Evolutionary conservation across 2,113 vertebrate species (phyloP), one percentile per base, ranked within the genome.

Genomic region (Nestor notabilis): DNA sequence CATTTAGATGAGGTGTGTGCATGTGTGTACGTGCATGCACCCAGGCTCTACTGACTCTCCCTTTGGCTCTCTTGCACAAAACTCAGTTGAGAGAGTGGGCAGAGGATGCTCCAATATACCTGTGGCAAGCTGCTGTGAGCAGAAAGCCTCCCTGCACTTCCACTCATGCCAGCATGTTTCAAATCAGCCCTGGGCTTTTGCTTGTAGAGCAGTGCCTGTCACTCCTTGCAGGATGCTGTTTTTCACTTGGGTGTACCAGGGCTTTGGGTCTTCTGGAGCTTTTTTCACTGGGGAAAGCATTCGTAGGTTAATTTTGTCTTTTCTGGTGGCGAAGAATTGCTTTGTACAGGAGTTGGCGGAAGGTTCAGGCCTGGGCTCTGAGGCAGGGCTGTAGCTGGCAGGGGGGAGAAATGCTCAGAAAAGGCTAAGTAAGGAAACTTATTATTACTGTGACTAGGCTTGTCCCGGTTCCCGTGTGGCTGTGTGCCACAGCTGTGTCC

Each of bases 91-190:
- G 58, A 49, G 76, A 31, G 9, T 11, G 44, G 21, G 14, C 13
- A 71, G 31, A 68, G 56, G 10, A 25, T 29, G 53, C 47, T 83
- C 61, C 56, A 37, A 0, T 14, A 24, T 52, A 23, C 25, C 29
- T 49, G 33, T 50, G 35, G 37, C n/a, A n/a, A 46, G 47, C 18
- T 72, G 58, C 20, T 2, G 2, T 16, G n/a, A 47, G 2, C 5
- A 0, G 27, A 41, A 65, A 29, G 24, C 41, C 24, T 56, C 7
- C 13, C 7, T 44, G 17, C 4, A 1, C 20, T 76, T 75, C n/a
- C 10, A n/a, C 7, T 70, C 9, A 18, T 0, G 2, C 41, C 53
- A 53, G 37, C 21, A 18, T 0, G 0, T 37, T 66, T 68, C 39
- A 27, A 2, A 35, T 12, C 5, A 3, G 7, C 35, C 25, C 8